Evolutionary conservation across 1,140 invertebrate genomes (phyloP).

Genomic region (Chironomus striatipennis): DNA sequence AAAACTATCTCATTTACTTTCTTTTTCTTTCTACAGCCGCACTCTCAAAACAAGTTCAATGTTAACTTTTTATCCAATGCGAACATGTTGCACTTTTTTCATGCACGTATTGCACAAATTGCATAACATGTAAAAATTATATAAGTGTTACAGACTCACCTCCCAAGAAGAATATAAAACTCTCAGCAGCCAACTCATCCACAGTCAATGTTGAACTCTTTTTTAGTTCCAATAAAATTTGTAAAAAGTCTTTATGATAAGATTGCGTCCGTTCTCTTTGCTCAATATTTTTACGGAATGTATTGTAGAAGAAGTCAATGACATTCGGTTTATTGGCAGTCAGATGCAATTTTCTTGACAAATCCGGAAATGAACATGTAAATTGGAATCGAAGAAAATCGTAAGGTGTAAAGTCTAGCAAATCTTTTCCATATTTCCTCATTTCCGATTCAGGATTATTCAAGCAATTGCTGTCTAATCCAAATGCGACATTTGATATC

Average conservation of each 20-base stretch:
- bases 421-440: constrained; percentile 4
- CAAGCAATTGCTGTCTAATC: constrained; percentile 30
- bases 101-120: background rate
- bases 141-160: background rate
- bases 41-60: background rate
- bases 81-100: background rate
- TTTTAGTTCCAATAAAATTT: constrained; percentile 49
- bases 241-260: constrained; percentile 49
- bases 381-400: background rate
- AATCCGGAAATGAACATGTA: background rate
- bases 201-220: constrained; percentile 37
- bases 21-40: too few relatives aligned
- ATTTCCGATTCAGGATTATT: constrained; percentile 29
- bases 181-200: background rate
- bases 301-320: constrained; percentile 43
- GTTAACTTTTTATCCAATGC: background rate
- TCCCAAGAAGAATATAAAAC: constrained; percentile 16
- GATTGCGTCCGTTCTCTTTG: constrained; percentile 41
- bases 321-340: background rate
- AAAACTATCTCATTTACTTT: too few relatives aligned
- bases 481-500: constrained; percentile 30
- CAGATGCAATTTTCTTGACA: background rate
- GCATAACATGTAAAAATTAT: background rate
- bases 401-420: background rate
- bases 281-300: constrained; percentile 46